Base-by-base conservation (phyloP, 92 coral and sea anemone species). In the Diadumene lineata region DNA sequence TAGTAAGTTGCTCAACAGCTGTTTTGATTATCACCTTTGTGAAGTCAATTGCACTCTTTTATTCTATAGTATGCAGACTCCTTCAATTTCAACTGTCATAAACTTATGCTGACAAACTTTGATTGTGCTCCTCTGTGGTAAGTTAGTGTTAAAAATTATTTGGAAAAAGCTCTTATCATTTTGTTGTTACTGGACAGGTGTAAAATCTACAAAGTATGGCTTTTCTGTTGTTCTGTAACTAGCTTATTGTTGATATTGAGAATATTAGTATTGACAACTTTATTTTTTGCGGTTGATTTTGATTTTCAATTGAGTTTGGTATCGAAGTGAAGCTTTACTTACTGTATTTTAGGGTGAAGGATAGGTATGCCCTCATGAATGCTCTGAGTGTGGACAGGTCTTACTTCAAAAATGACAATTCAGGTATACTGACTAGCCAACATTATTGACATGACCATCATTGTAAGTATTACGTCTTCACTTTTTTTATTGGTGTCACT, bases 361-460 rank as follows among this genome's bases (percentile, higher is more conserved):
- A 85, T 70, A 56, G 85, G 13, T 70, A 85, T 58, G 81, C 73
- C 6, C 23, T 85, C 46, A 85, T 76, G 79, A 51, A 55, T 48
- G 82, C 78, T 22, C 79, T 79, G 30, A 68, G 72, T 28, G 61
- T 79, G 33, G 56, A 85, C 27, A 66, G 85, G 64, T 30, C 71
- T 24, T 85, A 85, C 38, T 67, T 28, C 44, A 60, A 48, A 22
- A 76, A 74, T 48, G 73, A 74, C 33, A 34, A 51, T 32, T 46
- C 73, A 34, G 87, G 87, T 83, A 50, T 38, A 6, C 13, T 38
- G 13, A 4, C 48, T 38, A 4, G 13, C 13, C 48, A 4, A 4
- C 6, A 4, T 13, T 38, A 38, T 38, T 13, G n/a, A n/a, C 48
- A 38, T 38, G 7, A 38, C 6, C 48, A 38, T 38, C 6, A 38